Percentiles rank a stretch among this genome's conserved stretches.
phyloP scores from a whole-genome alignment of 2,888 invertebrate genomes.

The Oxyteleia sp. region DNA sequence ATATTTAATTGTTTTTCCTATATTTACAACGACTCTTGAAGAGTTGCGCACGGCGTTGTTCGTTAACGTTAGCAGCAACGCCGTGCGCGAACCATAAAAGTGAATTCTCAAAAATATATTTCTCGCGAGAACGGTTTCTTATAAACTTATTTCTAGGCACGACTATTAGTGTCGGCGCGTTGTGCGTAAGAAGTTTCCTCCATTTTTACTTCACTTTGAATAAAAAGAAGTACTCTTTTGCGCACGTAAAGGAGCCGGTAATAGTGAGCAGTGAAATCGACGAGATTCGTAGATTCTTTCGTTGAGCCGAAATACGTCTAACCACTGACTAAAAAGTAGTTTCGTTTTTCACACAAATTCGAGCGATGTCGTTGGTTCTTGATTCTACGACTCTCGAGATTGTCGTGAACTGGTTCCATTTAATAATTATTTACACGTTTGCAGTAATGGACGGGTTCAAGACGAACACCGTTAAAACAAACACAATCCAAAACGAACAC shows the following conservation, averaged over 20 bases:
- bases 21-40: conserved; percentile 76
- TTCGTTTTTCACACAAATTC: conserved; percentile 21
- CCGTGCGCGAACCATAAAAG: conserved; percentile 14
- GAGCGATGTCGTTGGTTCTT: conserved; percentile 5
- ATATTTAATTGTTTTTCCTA: conserved; percentile 53
- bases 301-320: conserved; percentile 56
- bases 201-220: not conserved
- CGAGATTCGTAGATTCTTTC: conserved; percentile 50
- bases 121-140: conserved; percentile 21
- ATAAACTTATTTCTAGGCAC: conserved; percentile 41
- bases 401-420: conserved; percentile 66
- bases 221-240: conserved; percentile 5
- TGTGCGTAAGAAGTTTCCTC: conserved; percentile 10
- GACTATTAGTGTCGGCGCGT: conserved; percentile 43
- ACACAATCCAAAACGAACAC: too few relatives aligned
- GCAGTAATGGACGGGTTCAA: too few relatives aligned
- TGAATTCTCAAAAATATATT: conserved; percentile 39
- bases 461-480: too few relatives aligned
- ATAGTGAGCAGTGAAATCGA: conserved; percentile 71
- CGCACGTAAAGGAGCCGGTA: conserved; percentile 37
- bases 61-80: conserved; percentile 4
- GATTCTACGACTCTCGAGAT: conserved; percentile 37
- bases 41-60: conserved; percentile 66
- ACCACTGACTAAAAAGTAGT: conserved; percentile 42
- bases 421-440: conserved; percentile 40